These are phyloP conservation scores for Poecilia gillii DNA, from an alignment of 2,797 vertebrate species.

Conservation along the genomic window DNA sequence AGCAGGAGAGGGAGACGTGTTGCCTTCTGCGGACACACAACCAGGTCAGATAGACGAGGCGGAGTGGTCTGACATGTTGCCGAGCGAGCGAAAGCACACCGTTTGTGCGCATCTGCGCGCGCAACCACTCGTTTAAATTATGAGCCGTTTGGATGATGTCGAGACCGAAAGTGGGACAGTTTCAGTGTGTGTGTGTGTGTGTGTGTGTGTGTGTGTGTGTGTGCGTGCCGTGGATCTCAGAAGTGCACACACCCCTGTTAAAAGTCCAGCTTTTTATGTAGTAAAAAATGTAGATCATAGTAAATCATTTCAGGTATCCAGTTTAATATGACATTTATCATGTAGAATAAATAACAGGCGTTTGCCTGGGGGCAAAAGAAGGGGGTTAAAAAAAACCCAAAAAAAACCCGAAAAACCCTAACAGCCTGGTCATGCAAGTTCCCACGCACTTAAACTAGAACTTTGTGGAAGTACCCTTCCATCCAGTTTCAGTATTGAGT, in stretches of 20 bases:
- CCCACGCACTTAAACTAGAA: neutral
- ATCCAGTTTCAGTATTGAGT: neutral
- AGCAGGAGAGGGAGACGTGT: slow-evolving; percentile 87
- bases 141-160: neutral
- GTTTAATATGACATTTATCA: neutral
- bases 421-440: neutral
- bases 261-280: slow-evolving; percentile 2
- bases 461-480: neutral
- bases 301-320: neutral
- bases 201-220: neutral
- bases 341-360: neutral
- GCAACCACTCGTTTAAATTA: neutral
- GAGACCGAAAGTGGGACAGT: neutral
- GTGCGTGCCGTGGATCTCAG: neutral
- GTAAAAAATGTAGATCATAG: neutral
- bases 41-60: slow-evolving; percentile 81
- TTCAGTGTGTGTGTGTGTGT: neutral
- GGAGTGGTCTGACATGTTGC: neutral
- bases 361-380: too few species aligned
- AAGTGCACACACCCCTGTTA: slow-evolving; percentile 5
- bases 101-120: neutral
- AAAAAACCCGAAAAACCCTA: rapidly evolving
- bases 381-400: neutral
- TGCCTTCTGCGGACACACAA: slow-evolving; percentile 87
- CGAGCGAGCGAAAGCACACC: neutral